Conservation (phyloP, 2,888 invertebrate species). For the Campoplex nolae region DNA sequence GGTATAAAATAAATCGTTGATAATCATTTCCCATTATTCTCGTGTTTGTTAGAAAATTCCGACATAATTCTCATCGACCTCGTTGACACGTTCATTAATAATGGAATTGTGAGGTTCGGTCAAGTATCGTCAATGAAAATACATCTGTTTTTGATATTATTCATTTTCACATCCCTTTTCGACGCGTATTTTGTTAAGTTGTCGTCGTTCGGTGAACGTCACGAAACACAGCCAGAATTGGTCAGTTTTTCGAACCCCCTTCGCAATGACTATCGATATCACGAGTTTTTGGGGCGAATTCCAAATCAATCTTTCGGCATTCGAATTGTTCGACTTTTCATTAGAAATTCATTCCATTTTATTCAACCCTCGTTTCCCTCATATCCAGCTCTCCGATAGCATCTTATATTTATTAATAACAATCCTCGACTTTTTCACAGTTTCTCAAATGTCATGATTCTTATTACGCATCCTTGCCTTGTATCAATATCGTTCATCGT, state of each 20-base stretch:
- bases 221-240: constrained; percentile 26
- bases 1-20: background rate
- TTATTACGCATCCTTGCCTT: background rate
- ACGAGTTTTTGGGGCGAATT: background rate
- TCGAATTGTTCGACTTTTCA: background rate
- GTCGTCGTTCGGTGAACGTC: constrained; percentile 21
- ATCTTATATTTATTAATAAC: background rate
- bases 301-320: constrained; percentile 9
- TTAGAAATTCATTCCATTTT: background rate
- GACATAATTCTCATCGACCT: background rate
- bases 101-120: background rate
- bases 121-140: constrained; percentile 14
- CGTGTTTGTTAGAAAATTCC: background rate
- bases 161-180: constrained; percentile 28
- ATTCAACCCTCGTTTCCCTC: background rate
- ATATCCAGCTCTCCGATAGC: background rate
- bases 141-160: constrained; percentile 20
- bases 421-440: background rate
- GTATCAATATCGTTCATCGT: background rate
- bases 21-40: background rate
- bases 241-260: background rate
- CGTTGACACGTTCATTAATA: background rate
- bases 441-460: constrained; percentile 29
- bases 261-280: background rate
- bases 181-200: constrained; percentile 20